Conservation (phyloP, 2,888 invertebrate species). For the Oxycera nigricornis region DNA sequence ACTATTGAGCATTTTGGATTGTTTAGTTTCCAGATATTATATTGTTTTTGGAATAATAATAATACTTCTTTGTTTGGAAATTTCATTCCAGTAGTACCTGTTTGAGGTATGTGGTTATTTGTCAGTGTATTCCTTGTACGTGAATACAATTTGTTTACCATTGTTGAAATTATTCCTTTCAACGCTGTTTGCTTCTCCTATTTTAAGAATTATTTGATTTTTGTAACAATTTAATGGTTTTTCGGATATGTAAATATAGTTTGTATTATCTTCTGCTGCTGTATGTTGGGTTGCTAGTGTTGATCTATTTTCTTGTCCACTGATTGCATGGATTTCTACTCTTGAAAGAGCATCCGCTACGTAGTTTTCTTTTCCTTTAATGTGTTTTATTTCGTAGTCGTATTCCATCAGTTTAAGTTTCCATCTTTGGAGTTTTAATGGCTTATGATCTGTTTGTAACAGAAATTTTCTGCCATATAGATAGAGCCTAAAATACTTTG, state of each 20-base stretch:
- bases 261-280: slow-evolving; percentile 19
- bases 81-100: slow-evolving; percentile 16
- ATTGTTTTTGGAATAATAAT: slow-evolving; percentile 13
- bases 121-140: slow-evolving; percentile 13
- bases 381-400: slow-evolving; percentile 9
- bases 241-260: slow-evolving; percentile 15
- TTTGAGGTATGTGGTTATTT: slow-evolving; percentile 19
- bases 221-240: not conserved
- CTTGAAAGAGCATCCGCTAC: slow-evolving; percentile 16
- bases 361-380: slow-evolving; percentile 19
- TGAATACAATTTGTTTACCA: slow-evolving; percentile 16
- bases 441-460: slow-evolving; percentile 58
- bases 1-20: slow-evolving; percentile 17
- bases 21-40: not conserved
- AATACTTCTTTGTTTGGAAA: not conserved
- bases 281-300: slow-evolving; percentile 12
- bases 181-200: slow-evolving; percentile 5
- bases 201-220: slow-evolving; percentile 18
- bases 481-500: slow-evolving; percentile 55
- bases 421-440: slow-evolving; percentile 45
- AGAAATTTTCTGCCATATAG: slow-evolving; percentile 54
- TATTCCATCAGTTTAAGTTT: slow-evolving; percentile 26
- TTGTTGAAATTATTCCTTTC: slow-evolving; percentile 30
- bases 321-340: slow-evolving; percentile 3
- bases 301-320: not conserved